A percentile compares a stretch with the other conserved stretches of the same genome.
These are phyloP conservation scores for Catharus ustulatus DNA, from an alignment of 2,797 vertebrate species.

Conservation along the genomic window DNA sequence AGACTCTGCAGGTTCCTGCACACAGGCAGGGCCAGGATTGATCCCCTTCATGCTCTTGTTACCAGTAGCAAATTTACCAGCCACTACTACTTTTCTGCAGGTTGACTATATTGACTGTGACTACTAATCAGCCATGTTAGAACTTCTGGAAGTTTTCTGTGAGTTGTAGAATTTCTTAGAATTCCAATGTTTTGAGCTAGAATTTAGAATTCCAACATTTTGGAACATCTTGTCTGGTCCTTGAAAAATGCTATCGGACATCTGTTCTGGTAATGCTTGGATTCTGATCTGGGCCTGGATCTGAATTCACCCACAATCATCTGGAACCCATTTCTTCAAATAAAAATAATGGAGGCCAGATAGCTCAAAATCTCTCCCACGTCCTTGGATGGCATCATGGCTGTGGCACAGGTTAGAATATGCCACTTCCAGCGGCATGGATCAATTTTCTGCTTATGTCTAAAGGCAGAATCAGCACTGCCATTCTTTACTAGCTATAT, in stretches of 20 bases:
- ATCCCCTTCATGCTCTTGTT: background rate
- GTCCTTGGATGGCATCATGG: background rate
- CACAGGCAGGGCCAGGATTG: background rate
- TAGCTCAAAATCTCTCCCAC: background rate
- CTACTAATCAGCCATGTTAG: background rate
- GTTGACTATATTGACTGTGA: background rate
- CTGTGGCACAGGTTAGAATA: background rate
- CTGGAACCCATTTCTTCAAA: conserved; percentile 3
- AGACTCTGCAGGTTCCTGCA: background rate
- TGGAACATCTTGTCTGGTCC: background rate
- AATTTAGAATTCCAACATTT: background rate
- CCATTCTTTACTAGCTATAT: background rate
- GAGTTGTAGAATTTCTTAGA: background rate
- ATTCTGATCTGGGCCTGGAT: background rate
- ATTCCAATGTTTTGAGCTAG: background rate
- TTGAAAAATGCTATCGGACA: background rate
- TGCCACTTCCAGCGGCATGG: background rate
- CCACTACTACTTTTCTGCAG: background rate
- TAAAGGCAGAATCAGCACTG: background rate
- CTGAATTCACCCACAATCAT: background rate
- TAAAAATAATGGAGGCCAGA: background rate
- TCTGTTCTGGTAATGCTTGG: background rate
- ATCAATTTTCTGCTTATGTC: background rate
- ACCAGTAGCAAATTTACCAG: background rate
- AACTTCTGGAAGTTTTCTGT: background rate